Percentiles rank a stretch among this genome's conserved stretches.
These are phyloP conservation scores for Cavia aperea DNA, from an alignment of 2,113 vertebrate species.

Conservation along the genomic window DNA sequence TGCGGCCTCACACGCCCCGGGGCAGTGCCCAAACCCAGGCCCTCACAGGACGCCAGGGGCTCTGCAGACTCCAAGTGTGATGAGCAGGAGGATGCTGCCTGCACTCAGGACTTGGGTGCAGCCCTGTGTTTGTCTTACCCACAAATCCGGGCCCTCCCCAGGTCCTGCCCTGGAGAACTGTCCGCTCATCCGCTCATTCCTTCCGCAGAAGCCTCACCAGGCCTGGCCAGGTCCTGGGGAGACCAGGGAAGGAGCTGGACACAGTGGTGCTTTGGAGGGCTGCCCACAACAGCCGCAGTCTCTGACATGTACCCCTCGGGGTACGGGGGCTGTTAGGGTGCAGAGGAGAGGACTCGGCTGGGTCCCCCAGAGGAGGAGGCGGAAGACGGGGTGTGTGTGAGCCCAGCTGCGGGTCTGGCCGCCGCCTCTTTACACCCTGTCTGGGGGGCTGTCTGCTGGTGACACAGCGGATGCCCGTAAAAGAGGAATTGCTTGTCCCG, in stretches of 20 bases:
- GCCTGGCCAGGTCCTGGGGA: background rate
- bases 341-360: too few relatives aligned
- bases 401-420: background rate
- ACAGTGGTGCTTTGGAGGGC: background rate
- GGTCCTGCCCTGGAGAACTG: accelerated
- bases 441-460: background rate
- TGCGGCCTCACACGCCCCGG: accelerated
- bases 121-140: accelerated
- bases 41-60: accelerated
- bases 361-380: background rate
- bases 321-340: background rate
- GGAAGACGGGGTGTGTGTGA: accelerated
- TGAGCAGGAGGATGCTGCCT: background rate
- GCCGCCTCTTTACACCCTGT: background rate
- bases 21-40: accelerated
- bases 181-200: accelerated
- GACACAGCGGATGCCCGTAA: accelerated
- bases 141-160: accelerated
- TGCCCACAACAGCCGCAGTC: accelerated
- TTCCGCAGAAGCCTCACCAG: accelerated
- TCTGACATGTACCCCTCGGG: accelerated
- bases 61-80: background rate
- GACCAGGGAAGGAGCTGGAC: background rate
- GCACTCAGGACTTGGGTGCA: background rate
- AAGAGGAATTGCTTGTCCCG: background rate